Percentiles rank a stretch among this genome's conserved stretches.
phyloP scores from a whole-genome alignment of 64 coral and sea anemone genomes.

The Actinia tenebrosa region DNA sequence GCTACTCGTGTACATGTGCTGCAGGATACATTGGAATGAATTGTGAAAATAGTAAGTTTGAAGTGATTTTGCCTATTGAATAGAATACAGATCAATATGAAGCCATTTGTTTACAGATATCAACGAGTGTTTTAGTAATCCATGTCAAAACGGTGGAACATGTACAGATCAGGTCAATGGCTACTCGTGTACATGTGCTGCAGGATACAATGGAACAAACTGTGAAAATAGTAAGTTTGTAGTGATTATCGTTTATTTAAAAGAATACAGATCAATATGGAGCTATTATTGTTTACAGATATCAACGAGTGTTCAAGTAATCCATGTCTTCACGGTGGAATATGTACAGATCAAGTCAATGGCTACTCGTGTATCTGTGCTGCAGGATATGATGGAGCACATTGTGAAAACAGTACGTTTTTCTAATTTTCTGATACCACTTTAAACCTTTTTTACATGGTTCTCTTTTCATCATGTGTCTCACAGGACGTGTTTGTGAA shows the following conservation, averaged over 20 bases:
- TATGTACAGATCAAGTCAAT: neutral
- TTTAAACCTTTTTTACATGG: too few species aligned
- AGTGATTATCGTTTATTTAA: neutral
- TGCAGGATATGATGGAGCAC: neutral
- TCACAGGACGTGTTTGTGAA: neutral
- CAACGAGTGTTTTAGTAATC: neutral
- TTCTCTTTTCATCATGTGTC: neutral
- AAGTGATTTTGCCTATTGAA: neutral
- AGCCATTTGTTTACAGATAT: neutral
- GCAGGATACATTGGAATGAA: neutral
- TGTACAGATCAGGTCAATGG: slow-evolving; percentile 6
- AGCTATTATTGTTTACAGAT: neutral
- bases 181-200: neutral
- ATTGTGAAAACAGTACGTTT: neutral
- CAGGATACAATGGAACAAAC: neutral
- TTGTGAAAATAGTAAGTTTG: neutral
- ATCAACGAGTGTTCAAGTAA: too few species aligned
- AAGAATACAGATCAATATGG: too few species aligned
- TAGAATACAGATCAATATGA: too few species aligned
- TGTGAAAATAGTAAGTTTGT: neutral
- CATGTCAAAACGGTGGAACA: neutral
- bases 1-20: slow-evolving; percentile 7
- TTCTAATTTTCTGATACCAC: too few species aligned
- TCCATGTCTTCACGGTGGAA: neutral
- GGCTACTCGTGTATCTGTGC: neutral